These are phyloP conservation scores for Rynchops niger DNA, from an alignment of 2,113 vertebrate genomes.

Conservation along the genomic window DNA sequence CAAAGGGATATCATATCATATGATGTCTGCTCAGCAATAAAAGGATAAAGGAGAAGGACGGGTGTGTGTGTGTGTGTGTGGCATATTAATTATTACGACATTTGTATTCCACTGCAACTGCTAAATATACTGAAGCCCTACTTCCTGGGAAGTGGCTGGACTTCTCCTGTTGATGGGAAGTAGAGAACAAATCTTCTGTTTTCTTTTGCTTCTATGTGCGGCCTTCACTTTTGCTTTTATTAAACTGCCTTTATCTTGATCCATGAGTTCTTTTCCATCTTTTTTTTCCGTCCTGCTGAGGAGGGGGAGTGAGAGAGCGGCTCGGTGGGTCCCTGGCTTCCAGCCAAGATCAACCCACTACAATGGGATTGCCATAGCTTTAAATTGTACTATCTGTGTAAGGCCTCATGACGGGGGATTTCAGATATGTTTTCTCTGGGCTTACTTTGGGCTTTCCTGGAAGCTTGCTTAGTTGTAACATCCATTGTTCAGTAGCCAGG, in stretches of 20 bases:
- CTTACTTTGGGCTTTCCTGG: background rate
- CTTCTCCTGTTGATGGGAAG: background rate
- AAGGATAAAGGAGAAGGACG: background rate
- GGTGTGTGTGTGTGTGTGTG: too few species aligned
- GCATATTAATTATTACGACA: background rate
- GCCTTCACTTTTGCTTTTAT: background rate
- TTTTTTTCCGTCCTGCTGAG: background rate
- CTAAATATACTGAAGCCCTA: background rate
- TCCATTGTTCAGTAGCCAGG: background rate
- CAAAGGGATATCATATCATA: background rate
- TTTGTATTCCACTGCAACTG: background rate
- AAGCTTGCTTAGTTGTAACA: background rate
- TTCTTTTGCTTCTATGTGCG: background rate
- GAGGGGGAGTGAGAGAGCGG: background rate
- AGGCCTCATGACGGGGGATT: background rate
- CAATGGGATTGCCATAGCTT: background rate
- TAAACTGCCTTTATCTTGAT: background rate
- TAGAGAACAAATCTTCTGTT: background rate
- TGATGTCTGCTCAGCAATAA: background rate
- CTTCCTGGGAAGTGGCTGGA: background rate
- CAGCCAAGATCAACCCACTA: background rate
- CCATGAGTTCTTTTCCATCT: background rate
- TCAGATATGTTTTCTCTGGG: background rate
- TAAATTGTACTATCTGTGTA: background rate
- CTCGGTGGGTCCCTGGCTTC: background rate